These are phyloP conservation scores for Zophobas morio DNA, from an alignment of 1,140 invertebrate genomes.

Conservation along the genomic window DNA sequence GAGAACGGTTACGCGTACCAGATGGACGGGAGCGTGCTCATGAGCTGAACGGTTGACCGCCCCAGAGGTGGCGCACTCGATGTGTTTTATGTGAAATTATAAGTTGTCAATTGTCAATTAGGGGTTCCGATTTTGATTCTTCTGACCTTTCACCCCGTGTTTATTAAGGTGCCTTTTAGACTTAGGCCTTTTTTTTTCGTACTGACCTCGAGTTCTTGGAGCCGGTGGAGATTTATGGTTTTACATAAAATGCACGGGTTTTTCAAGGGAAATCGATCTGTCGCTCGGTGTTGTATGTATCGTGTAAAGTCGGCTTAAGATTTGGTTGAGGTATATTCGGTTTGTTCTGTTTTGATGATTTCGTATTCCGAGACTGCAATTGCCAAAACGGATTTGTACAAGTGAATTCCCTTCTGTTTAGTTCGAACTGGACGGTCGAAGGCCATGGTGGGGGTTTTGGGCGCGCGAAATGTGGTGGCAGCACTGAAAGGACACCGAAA, in stretches of 20 bases:
- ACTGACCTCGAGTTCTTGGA: not conserved
- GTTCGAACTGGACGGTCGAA: too few relatives aligned
- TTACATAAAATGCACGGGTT: not conserved
- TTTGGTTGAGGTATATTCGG: too few relatives aligned
- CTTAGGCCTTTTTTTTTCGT: slow-evolving; percentile 15
- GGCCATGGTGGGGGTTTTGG: too few relatives aligned
- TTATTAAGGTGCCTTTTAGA: slow-evolving; percentile 34
- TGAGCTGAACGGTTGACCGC: slow-evolving; percentile 51
- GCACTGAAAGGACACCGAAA: too few relatives aligned
- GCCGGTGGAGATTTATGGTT: not conserved
- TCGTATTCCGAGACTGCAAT: slow-evolving; percentile 5
- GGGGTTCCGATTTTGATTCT: slow-evolving; percentile 14
- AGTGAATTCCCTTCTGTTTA: too few relatives aligned
- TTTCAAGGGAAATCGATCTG: not conserved
- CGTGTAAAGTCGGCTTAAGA: too few relatives aligned
- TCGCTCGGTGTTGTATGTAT: too few relatives aligned
- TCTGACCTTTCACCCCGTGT: slow-evolving; percentile 24
- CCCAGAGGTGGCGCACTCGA: not conserved
- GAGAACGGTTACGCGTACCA: slow-evolving; percentile 59
- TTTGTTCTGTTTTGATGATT: not conserved
- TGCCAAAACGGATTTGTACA: slow-evolving; percentile 11
- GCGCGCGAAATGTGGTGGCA: too few relatives aligned
- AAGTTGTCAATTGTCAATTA: slow-evolving; percentile 28
- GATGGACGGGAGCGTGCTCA: slow-evolving; percentile 53
- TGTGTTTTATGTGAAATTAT: slow-evolving; percentile 6